These are phyloP conservation scores for Drosophila acutilabella DNA, from an alignment of 2,888 invertebrate species.

Conservation along the genomic window DNA sequence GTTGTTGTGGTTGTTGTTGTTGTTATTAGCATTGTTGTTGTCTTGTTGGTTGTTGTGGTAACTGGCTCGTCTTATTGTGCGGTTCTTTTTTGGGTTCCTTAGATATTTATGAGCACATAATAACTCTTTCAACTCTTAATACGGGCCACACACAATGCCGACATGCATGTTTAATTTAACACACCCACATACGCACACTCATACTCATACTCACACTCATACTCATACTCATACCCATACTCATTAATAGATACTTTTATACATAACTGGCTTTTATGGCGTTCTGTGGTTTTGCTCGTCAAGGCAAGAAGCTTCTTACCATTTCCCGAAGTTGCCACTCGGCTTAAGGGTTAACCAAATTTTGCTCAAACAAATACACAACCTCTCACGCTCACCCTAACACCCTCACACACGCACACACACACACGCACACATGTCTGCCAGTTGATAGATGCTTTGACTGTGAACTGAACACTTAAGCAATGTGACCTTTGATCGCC, in stretches of 20 bases:
- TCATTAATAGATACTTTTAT: conserved; percentile 49
- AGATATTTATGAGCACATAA: conserved; percentile 56
- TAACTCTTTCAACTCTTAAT: conserved; percentile 54
- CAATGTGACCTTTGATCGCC: conserved; percentile 53
- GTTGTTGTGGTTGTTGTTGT: neutral
- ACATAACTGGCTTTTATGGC: conserved; percentile 49
- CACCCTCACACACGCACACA: conserved; percentile 13
- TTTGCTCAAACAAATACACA: conserved; percentile 5
- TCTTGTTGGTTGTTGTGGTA: neutral
- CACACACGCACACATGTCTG: conserved; percentile 20
- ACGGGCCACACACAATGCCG: conserved; percentile 20
- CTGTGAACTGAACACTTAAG: conserved; percentile 48
- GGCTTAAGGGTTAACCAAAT: conserved; percentile 34
- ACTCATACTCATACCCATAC: conserved; percentile 3
- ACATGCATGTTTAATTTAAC: conserved; percentile 47
- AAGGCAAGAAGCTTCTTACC: neutral
- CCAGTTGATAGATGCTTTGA: conserved; percentile 45
- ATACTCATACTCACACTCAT: conserved; percentile 22
- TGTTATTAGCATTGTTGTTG: conserved; percentile 7
- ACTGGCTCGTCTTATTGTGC: conserved; percentile 7
- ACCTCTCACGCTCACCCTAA: conserved; percentile 4
- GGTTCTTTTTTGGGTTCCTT: conserved; percentile 10
- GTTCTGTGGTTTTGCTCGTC: conserved; percentile 44
- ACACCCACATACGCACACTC: conserved; percentile 14
- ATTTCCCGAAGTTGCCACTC: neutral